Evolutionary conservation across 2,888 invertebrate species (phyloP), one percentile per base, ranked within the genome.

Genomic region (Melolontha melolontha): DNA sequence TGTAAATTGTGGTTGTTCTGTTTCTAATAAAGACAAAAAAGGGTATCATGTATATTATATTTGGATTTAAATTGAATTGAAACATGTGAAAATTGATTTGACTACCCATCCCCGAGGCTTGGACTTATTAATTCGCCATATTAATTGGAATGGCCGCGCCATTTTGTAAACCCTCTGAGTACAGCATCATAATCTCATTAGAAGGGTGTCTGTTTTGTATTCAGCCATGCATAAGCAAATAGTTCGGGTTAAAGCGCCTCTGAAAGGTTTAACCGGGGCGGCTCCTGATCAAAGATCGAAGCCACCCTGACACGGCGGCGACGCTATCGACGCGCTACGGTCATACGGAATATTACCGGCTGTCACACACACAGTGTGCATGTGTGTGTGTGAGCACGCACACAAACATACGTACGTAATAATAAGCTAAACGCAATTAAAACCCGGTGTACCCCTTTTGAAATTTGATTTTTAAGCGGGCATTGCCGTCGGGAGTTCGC

Each of bases 161-260:
- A 83, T 83, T 83, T 83, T 82, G 83, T 79, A 79, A 79, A 80
- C 81, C 80, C 80, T 78, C 34, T 47, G 40, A n/a, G 29, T 29
- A 74, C 75, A 79, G 79, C 81, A 83, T 83, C 81, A 83, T 83
- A 83, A 83, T 83, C 83, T 81, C 83, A 81, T 83, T 83, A 83
- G 80, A 79, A 79, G 81, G 82, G 82, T 81, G 83, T 81, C 82
- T 80, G 79, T 78, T 41, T 57, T 77, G 77, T 77, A 79, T 75
- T 78, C 79, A 78, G 78, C 81, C 78, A 79, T 81, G 83, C 82
- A 83, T 81, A 82, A 71, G 70, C 74, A 76, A 76, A 75, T 75
- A 75, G 74, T 22, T 59, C 75, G 52, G 73, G 75, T 72, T 75
- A 72, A 75, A 75, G 70, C 71, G 73, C 73, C 72, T 67, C 68